Base-by-base conservation (phyloP, 2,113 vertebrate species). In the Talpa occidentalis region DNA sequence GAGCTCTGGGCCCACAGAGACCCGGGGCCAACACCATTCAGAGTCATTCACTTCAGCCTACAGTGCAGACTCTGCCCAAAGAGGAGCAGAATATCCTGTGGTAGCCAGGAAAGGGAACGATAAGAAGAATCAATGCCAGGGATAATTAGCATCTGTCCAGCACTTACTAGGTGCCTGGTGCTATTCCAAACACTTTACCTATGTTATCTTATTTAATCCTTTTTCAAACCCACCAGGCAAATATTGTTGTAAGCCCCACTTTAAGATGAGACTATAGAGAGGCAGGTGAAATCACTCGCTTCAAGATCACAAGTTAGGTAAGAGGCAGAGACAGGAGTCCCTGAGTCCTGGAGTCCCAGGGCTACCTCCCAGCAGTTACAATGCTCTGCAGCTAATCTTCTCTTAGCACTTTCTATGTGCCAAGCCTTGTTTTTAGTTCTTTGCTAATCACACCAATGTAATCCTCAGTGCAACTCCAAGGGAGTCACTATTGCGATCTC, bases 121-220 rank as follows among this genome's bases (percentile, higher is more conserved):
- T 59, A 15, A 64, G 88, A 82, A 85, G 35, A 44, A 74, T 88
- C 77, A 87, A 73, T 17, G 11, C 24, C 44, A 19, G 67, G 54
- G 21, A 88, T 84, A 84, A 64, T 64, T 47, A 85, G 56, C 84
- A 78, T 88, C 85, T 92, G 66, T 82, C 67, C 85, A 66, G 40
- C 62, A 54, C 88, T 91, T 90, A 66, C 37, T 67, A 70, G 62
- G 54, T 80, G 66, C 69, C 76, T 83, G 74, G 52, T 87, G 70
- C 84, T 12, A 2, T 44, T 73, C 90, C 67, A 60, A 94, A 94
- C 62, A 72, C 78, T 92, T 91, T 60, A 74, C 64, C 21, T 78
- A 3, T 72, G 73, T 44, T 74, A 82, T 91, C 59, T 96, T 89
- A 62, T 40, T 92, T 91, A 92, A 92, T 52, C 77, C 59, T 80